A percentile compares a stretch with the other conserved stretches of the same genome.
Evolutionary conservation across 2,888 invertebrate genomes (phyloP).

Genomic region (Synergus gifuensis): DNA sequence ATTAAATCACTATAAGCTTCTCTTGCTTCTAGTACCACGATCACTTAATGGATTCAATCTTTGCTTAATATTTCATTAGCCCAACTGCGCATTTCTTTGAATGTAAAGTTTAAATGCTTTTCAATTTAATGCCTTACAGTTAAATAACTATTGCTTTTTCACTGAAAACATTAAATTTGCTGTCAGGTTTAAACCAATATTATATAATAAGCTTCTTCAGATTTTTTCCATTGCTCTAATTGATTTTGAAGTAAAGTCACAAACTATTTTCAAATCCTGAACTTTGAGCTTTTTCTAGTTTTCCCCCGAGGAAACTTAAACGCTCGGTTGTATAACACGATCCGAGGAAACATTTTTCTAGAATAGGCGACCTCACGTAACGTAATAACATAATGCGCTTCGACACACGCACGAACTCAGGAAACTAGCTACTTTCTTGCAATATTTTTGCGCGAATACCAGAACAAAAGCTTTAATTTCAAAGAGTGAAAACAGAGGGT

Average conservation of each 20-base stretch:
- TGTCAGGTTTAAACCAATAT: neutral
- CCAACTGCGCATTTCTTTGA: neutral
- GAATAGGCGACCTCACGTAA: neutral
- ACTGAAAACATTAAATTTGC: neutral
- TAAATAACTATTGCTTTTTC: neutral
- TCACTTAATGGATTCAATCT: no score
- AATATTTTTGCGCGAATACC: conserved; percentile 3
- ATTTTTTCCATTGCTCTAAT: neutral
- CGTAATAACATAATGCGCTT: conserved; percentile 3
- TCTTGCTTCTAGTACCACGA: no score
- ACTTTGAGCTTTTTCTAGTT: neutral
- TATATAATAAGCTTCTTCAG: no score
- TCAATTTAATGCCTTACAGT: neutral
- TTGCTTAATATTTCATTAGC: no score
- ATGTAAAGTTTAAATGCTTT: neutral
- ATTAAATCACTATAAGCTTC: no score
- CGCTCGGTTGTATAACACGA: neutral
- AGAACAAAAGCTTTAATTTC: neutral
- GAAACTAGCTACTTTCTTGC: conserved; percentile 3
- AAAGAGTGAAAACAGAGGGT: conserved; percentile 1
- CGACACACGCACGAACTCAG: neutral
- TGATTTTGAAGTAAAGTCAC: neutral
- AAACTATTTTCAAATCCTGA: neutral
- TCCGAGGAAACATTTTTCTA: neutral
- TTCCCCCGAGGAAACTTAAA: neutral